Conservation (phyloP, 2,888 invertebrate genomes). For the Nemurella pictetii region DNA sequence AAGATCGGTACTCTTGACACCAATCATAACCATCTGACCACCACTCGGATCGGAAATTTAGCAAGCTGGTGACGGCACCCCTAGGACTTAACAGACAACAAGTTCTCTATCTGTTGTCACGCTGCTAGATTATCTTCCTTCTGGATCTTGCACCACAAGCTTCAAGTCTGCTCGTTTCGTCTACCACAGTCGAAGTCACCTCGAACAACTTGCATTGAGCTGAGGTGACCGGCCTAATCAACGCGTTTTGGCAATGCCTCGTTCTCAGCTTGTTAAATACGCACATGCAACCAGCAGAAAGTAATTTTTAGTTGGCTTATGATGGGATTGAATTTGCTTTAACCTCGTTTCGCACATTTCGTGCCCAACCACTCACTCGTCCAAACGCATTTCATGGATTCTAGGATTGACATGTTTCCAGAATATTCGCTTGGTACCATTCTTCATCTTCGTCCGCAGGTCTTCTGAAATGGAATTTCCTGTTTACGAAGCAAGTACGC, state of each 20-base stretch:
- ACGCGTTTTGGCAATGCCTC: not conserved
- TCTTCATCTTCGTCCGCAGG: constrained; percentile 6
- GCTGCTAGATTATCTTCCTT: not conserved
- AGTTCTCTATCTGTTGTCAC: not conserved
- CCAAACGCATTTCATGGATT: not conserved
- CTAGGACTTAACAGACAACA: not conserved
- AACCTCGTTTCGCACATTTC: not conserved
- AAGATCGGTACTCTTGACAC: constrained; percentile 7
- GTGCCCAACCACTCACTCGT: not conserved
- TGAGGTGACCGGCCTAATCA: not conserved
- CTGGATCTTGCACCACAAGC: not conserved
- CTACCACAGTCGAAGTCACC: not conserved
- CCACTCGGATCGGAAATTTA: not conserved
- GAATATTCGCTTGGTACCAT: constrained; percentile 11
- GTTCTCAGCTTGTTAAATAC: not conserved
- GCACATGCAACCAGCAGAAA: not conserved
- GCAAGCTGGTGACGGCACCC: not conserved
- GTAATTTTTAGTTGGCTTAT: not conserved
- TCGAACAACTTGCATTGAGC: not conserved
- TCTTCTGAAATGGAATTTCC: constrained; percentile 35
- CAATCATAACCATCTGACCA: not conserved
- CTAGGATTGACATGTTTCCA: constrained; percentile 22
- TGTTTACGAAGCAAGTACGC: constrained; percentile 29
- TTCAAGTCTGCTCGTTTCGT: too few relatives aligned
- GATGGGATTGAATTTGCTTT: not conserved